Base-by-base conservation (phyloP, 2,888 invertebrate genomes). In the Corbicula japonica region DNA sequence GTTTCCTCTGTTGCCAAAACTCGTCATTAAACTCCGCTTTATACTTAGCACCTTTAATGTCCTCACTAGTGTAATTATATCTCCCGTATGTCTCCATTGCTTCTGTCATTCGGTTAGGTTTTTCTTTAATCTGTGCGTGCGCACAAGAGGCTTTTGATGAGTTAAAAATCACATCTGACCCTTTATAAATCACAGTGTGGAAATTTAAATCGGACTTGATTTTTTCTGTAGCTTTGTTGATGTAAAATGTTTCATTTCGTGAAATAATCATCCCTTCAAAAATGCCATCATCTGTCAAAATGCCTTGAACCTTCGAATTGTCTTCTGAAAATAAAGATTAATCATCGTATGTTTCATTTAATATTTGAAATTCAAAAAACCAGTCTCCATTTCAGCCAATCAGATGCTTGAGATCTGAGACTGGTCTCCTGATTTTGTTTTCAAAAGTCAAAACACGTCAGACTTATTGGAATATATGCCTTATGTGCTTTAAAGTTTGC, bases 171-270 rank as follows among this genome's bases (percentile, higher is more conserved):
- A 98, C 97, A 94, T 98, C 97, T 87, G 96, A 95, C 89, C 97
- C 97, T 92, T 96, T 96, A 95, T 98, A 98, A 93, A 99, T 98
- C 92, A 99, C 96, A 82, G 98, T 98, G 95, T 98, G 97, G 89
- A 96, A 97, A 90, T 96, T 95, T 91, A 95, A 94, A 87, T 95
- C 95, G 70, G 93, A 92, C 21, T 63, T 50, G 94, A 98, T 97
- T 95, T 98, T 98, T 93, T 97, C 96, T 91, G 96, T 96, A 86
- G 98, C 96, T 94, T 97, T 96, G 94, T 99, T 99, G 90, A 99
- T 97, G 94, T 96, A 98, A 95, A 95, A 99, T 75, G 96, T 95
- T 10, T 89, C 87, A 91, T 94, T 96, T 96, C 34, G 28, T 0
- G 91, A 63, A 8, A 62, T 35, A 1, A 98, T 96, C 70, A 96